Conservation (phyloP, 2,888 invertebrate genomes). For the Drosophila longiperda region DNA sequence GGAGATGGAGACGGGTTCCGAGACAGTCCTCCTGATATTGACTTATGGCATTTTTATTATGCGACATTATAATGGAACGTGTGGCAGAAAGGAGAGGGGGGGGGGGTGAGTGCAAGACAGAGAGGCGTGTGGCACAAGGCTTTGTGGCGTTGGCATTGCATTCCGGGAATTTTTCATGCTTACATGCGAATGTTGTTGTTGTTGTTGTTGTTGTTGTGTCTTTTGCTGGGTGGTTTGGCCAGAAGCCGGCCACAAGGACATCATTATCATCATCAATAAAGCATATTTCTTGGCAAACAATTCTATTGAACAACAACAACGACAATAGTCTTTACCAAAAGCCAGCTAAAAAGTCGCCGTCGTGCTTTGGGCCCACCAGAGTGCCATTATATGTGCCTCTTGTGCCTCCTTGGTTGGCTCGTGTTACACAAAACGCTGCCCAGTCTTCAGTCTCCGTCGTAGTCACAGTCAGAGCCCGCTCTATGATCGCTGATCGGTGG, state of each 20-base stretch:
- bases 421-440: slow-evolving; percentile 72
- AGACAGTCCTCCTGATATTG: slow-evolving; percentile 62
- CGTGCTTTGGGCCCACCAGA: slow-evolving; percentile 52
- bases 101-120: neutral
- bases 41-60: slow-evolving; percentile 81
- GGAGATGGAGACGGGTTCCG: neutral
- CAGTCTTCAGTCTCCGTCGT: neutral
- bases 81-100: neutral
- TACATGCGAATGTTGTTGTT: slow-evolving; percentile 35
- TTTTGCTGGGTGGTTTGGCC: slow-evolving; percentile 26
- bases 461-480: slow-evolving; percentile 31
- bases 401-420: slow-evolving; percentile 68
- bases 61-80: slow-evolving; percentile 25
- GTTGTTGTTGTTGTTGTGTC: slow-evolving; percentile 9
- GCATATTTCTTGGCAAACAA: slow-evolving; percentile 81
- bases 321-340: slow-evolving; percentile 29
- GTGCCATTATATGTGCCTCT: slow-evolving; percentile 60
- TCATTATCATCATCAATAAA: slow-evolving; percentile 82
- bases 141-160: slow-evolving; percentile 45
- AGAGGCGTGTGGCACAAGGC: slow-evolving; percentile 19
- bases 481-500: slow-evolving; percentile 75
- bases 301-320: slow-evolving; percentile 79
- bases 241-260: slow-evolving; percentile 70
- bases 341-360: slow-evolving; percentile 53
- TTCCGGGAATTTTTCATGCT: slow-evolving; percentile 75